phyloP scores from a whole-genome alignment of 2,888 invertebrate genomes.

The Eucriotettix oculatus region DNA sequence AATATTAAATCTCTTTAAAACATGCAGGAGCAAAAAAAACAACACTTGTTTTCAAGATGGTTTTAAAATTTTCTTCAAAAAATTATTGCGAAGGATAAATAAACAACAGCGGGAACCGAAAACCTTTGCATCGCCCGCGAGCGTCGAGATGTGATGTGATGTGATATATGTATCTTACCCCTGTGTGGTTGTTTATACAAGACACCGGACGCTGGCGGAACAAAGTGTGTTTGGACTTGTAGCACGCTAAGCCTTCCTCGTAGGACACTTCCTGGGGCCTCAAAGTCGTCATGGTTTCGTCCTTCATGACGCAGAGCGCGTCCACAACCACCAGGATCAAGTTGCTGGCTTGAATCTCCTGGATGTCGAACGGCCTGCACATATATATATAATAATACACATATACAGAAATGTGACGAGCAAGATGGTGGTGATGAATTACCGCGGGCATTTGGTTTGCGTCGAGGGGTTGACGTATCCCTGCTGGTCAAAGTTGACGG shows the following conservation, averaged over 20 bases:
- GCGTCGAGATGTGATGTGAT: too few species aligned
- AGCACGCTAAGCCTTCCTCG: conserved; percentile 15
- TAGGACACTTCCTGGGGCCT: conserved; percentile 13
- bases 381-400: not conserved
- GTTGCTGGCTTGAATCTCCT: conserved; percentile 49
- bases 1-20: too few species aligned
- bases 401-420: too few species aligned
- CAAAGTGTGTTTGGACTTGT: conserved; percentile 15
- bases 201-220: conserved; percentile 16
- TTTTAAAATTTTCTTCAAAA: too few species aligned
- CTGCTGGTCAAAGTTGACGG: not conserved
- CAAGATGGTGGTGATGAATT: too few species aligned
- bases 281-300: conserved; percentile 13
- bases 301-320: conserved; percentile 13
- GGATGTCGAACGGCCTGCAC: conserved; percentile 21
- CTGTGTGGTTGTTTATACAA: conserved; percentile 12
- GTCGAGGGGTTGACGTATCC: not conserved
- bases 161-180: too few species aligned
- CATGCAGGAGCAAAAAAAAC: too few species aligned
- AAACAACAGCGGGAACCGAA: too few species aligned
- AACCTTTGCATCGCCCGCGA: too few species aligned
- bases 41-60: too few species aligned
- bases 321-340: conserved; percentile 76
- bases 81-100: too few species aligned
- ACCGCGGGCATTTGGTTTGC: not conserved